A percentile compares a stretch with the other conserved stretches of the same genome.
These are phyloP conservation scores for Drosophila robusta DNA, from an alignment of 2,888 invertebrate genomes.

Conservation along the genomic window DNA sequence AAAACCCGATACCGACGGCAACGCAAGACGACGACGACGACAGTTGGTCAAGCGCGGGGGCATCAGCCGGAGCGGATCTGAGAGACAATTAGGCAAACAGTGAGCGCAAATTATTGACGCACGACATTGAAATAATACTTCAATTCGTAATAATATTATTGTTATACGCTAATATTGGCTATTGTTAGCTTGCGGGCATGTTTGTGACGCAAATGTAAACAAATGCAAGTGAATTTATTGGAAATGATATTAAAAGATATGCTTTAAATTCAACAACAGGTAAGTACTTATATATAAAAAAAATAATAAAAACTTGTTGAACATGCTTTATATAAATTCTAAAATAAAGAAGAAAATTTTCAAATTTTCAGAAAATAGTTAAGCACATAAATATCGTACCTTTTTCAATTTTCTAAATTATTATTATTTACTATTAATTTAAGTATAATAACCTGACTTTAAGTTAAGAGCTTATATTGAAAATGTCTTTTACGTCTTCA, in stretches of 20 bases:
- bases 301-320: no score
- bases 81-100: constrained; percentile 68
- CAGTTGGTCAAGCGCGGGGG: constrained; percentile 56
- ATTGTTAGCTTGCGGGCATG: neutral
- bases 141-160: constrained; percentile 34
- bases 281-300: no score
- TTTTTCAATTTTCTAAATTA: no score
- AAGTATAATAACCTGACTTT: no score
- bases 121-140: constrained; percentile 62
- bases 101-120: constrained; percentile 63
- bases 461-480: no score
- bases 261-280: neutral
- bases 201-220: neutral
- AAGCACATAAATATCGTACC: no score
- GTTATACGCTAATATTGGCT: constrained; percentile 10
- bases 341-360: no score
- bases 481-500: no score
- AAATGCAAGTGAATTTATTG: neutral
- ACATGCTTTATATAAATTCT: no score
- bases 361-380: no score
- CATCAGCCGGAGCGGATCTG: constrained; percentile 36
- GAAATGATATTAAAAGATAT: neutral
- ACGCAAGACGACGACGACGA: constrained; percentile 29
- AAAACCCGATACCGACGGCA: constrained; percentile 61
- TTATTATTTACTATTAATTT: no score